Conservation (phyloP, 2,888 invertebrate genomes). For the Acleris cristana region DNA sequence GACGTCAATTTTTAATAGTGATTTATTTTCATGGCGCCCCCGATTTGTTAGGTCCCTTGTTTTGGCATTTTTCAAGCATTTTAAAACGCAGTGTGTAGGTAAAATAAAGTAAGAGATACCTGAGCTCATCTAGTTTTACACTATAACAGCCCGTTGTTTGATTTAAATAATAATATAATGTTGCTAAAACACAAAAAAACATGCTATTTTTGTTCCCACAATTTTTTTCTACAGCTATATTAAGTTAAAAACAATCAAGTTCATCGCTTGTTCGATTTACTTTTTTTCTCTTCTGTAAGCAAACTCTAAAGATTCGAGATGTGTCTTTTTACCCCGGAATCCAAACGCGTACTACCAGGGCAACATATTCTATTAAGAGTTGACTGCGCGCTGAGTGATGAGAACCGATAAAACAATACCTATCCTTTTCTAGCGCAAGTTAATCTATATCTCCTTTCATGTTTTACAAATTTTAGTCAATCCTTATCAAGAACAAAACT, state of each 20-base stretch:
- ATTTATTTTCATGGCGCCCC: conserved; percentile 61
- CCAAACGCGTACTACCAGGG: conserved; percentile 25
- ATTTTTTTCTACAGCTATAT: too few relatives aligned
- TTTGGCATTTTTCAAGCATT: conserved; percentile 39
- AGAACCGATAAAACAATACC: conserved; percentile 6
- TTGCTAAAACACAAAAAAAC: too few relatives aligned
- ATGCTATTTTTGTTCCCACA: too few relatives aligned
- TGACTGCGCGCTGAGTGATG: not conserved
- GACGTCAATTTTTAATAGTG: conserved; percentile 76
- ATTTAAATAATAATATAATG: too few relatives aligned
- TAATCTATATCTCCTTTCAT: conserved; percentile 3
- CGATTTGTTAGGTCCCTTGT: conserved; percentile 53
- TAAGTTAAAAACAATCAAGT: too few relatives aligned
- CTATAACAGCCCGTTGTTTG: too few relatives aligned
- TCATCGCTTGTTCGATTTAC: not conserved
- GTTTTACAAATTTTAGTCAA: conserved; percentile 5
- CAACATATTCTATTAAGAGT: conserved; percentile 15
- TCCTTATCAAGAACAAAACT: conserved; percentile 14
- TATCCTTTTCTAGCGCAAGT: conserved; percentile 14
- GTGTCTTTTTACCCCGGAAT: conserved; percentile 20
- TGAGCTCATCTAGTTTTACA: too few relatives aligned
- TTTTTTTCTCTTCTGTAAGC: conserved; percentile 1
- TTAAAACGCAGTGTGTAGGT: not conserved
- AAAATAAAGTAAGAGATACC: too few relatives aligned
- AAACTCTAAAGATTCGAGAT: conserved; percentile 13